Percentiles rank a stretch among this genome's conserved stretches.
phyloP scores from a whole-genome alignment of 2,888 invertebrate species.

The Orchesella flavescens region DNA sequence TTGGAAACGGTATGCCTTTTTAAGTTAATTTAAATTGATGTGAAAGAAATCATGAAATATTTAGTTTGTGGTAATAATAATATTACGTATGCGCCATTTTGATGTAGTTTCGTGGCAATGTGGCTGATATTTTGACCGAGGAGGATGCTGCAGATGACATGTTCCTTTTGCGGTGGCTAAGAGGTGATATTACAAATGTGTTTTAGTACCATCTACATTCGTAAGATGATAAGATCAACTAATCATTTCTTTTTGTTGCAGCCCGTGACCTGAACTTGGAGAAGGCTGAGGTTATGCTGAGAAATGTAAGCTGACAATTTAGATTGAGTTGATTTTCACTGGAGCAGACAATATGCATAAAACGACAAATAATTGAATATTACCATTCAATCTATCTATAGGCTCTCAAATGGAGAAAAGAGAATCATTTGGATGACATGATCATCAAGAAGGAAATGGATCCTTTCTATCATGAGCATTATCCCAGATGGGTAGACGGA shows the following conservation, averaged over 20 bases:
- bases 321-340: neutral
- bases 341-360: neutral
- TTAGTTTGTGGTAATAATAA: too few relatives aligned
- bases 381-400: neutral
- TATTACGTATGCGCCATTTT: neutral
- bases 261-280: constrained; percentile 61
- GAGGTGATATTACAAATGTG: constrained; percentile 60
- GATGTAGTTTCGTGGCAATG: constrained; percentile 59
- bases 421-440: constrained; percentile 32
- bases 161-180: constrained; percentile 67
- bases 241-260: constrained; percentile 40
- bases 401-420: constrained; percentile 46
- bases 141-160: constrained; percentile 55
- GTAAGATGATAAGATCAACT: too few relatives aligned
- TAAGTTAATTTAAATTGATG: neutral
- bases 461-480: constrained; percentile 27
- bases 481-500: constrained; percentile 25
- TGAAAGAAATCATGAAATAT: too few relatives aligned
- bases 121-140: constrained; percentile 56
- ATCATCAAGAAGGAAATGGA: constrained; percentile 19
- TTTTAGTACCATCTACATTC: too few relatives aligned
- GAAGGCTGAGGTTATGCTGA: constrained; percentile 63
- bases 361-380: neutral
- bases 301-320: constrained; percentile 48
- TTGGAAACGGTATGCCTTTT: constrained; percentile 11